Percentiles rank a stretch among this genome's conserved stretches.
These are phyloP conservation scores for Urocynchramus pylzowi DNA, from an alignment of 2,113 vertebrate genomes.

Conservation along the genomic window DNA sequence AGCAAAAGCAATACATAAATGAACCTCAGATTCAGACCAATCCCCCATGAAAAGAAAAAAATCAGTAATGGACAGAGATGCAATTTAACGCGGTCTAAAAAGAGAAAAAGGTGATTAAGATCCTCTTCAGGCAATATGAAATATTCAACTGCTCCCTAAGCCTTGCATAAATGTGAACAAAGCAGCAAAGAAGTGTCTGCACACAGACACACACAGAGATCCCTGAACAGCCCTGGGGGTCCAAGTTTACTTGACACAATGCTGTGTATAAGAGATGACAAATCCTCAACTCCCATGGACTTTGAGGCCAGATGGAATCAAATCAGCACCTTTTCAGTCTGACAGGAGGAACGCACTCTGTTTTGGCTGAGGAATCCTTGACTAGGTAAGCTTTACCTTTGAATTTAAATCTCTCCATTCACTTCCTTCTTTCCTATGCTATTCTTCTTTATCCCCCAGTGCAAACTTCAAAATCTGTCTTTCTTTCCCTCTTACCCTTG, in stretches of 20 bases:
- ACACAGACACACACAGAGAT: background rate
- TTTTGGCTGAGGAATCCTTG: background rate
- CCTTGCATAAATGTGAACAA: background rate
- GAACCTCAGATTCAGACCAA: background rate
- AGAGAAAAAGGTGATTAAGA: background rate
- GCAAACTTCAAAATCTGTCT: conserved; percentile 30
- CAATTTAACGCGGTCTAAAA: background rate
- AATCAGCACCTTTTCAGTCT: background rate
- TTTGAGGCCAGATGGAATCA: background rate
- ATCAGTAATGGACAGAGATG: background rate
- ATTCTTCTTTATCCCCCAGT: conserved; percentile 30
- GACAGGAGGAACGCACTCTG: background rate
- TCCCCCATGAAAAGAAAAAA: background rate
- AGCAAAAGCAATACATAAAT: background rate
- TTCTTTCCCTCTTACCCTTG: conserved; percentile 1
- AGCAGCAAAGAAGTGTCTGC: background rate
- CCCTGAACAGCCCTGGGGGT: background rate
- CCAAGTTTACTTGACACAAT: background rate
- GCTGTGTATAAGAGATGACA: background rate
- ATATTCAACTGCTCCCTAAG: background rate
- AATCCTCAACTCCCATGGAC: background rate
- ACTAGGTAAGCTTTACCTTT: background rate
- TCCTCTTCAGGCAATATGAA: background rate
- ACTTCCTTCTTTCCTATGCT: background rate
- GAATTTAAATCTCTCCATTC: conserved; percentile 14